Percentiles rank a stretch among this genome's conserved stretches.
Evolutionary conservation across 2,797 vertebrate species (phyloP).

Genomic region (Lycodopsis pacificus): DNA sequence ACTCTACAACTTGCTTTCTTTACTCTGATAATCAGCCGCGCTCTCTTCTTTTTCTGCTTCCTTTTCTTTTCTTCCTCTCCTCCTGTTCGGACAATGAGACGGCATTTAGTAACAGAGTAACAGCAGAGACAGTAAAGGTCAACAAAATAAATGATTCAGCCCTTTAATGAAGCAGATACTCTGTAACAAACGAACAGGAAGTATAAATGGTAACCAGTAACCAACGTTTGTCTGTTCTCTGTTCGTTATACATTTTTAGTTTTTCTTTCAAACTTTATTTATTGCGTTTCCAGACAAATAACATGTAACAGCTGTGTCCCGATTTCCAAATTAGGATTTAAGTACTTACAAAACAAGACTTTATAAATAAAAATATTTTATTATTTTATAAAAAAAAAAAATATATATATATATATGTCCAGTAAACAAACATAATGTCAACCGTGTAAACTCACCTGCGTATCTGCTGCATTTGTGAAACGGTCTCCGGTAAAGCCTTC

Average conservation of each 20-base stretch:
- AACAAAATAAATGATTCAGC: neutral
- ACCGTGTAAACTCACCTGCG: slow-evolving; percentile 79
- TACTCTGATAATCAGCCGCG: neutral
- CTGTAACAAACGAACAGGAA: neutral
- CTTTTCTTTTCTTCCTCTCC: slow-evolving; percentile 14
- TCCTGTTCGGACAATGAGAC: slow-evolving; percentile 50
- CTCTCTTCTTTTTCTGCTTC: slow-evolving; percentile 13
- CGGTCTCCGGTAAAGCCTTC: slow-evolving; percentile 87
- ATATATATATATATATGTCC: neutral
- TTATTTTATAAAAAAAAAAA: too few relatives aligned
- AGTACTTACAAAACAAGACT: too few relatives aligned
- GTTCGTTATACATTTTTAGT: too few relatives aligned
- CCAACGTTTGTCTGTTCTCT: too few relatives aligned
- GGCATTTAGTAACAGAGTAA: slow-evolving; percentile 3
- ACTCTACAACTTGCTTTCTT: slow-evolving; percentile 61
- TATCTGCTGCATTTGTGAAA: slow-evolving; percentile 87
- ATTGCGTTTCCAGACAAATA: too few relatives aligned
- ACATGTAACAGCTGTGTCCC: too few relatives aligned
- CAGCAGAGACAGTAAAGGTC: neutral
- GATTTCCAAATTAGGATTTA: too few relatives aligned
- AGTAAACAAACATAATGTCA: neutral
- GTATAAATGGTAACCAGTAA: neutral
- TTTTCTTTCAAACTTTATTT: too few relatives aligned
- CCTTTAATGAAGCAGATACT: neutral
- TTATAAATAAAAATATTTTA: too few relatives aligned